A percentile compares a stretch with the other conserved stretches of the same genome.
Conservation (phyloP, 1,140 invertebrate species). For the Tribolium castaneum region DNA sequence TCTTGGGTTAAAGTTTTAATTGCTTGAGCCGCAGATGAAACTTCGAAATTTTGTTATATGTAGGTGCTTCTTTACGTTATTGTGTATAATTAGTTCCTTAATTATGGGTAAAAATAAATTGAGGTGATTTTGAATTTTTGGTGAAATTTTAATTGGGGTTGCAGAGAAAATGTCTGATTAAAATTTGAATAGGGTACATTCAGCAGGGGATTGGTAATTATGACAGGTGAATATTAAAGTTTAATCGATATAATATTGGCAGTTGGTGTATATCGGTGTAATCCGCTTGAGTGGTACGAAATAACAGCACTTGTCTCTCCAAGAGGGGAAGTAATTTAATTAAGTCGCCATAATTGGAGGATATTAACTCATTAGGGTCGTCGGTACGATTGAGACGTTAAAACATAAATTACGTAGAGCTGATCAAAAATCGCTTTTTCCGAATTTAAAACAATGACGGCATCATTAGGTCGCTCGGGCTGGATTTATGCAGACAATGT, state of each 20-base stretch:
- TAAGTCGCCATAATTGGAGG: constrained; percentile 19
- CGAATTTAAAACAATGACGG: constrained; percentile 36
- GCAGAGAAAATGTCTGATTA: constrained; percentile 10
- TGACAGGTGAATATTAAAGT: constrained; percentile 28
- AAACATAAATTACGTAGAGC: constrained; percentile 4
- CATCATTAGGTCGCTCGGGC: constrained; percentile 29
- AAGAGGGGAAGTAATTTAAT: constrained; percentile 33
- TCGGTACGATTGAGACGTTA: constrained; percentile 25
- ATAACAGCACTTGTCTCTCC: constrained; percentile 7
- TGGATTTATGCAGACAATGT: constrained; percentile 42
- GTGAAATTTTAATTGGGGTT: constrained; percentile 2
- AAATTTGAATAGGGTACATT: constrained; percentile 2
- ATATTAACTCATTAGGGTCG: constrained; percentile 26
- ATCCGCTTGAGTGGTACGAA: constrained; percentile 39
- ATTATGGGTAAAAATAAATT: not conserved
- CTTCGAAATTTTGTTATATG: not conserved
- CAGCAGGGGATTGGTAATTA: constrained; percentile 1
- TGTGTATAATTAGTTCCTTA: too few relatives aligned
- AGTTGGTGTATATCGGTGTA: constrained; percentile 24
- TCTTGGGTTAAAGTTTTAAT: not conserved
- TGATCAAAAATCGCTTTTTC: constrained; percentile 1
- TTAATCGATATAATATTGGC: constrained; percentile 37
- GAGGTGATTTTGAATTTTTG: not conserved
- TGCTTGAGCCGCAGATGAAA: not conserved
- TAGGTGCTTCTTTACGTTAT: not conserved